These are phyloP conservation scores for Diorhabda sublineata DNA, from an alignment of 1,140 invertebrate genomes.

Conservation along the genomic window DNA sequence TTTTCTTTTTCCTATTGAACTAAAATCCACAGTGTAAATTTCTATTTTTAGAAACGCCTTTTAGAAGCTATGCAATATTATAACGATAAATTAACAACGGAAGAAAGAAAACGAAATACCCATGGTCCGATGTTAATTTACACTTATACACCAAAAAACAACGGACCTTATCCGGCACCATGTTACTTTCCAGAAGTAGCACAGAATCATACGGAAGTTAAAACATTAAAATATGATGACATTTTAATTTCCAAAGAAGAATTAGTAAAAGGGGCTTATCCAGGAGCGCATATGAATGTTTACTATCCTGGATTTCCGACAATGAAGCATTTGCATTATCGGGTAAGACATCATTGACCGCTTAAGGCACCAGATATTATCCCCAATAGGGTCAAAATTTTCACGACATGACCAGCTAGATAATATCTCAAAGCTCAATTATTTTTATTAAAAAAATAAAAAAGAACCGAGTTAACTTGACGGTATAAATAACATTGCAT, in stretches of 20 bases:
- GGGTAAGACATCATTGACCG: conserved; percentile 48
- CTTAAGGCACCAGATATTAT: too few relatives aligned
- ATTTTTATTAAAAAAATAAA: too few relatives aligned
- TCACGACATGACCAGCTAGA: too few relatives aligned
- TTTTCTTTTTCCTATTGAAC: too few relatives aligned
- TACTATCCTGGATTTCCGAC: conserved; percentile 90
- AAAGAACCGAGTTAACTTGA: too few relatives aligned
- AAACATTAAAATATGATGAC: conserved; percentile 54
- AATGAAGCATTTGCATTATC: conserved; percentile 76
- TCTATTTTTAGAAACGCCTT: conserved; percentile 55
- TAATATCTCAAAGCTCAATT: too few relatives aligned
- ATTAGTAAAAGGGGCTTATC: conserved; percentile 70
- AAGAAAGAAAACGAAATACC: conserved; percentile 72
- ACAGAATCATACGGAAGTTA: conserved; percentile 56
- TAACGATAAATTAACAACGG: conserved; percentile 61
- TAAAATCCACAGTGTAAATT: too few relatives aligned
- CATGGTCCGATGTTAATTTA: conserved; percentile 85
- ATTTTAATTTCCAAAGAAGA: conserved; percentile 57
- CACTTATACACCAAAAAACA: conserved; percentile 57
- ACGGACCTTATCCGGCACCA: conserved; percentile 56
- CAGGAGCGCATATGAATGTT: conserved; percentile 63
- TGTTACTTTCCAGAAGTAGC: conserved; percentile 63
- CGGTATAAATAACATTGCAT: too few relatives aligned
- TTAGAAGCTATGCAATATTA: conserved; percentile 73
- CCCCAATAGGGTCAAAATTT: too few relatives aligned